Evolutionary conservation across 2,113 vertebrate species (phyloP), one percentile per base, ranked within the genome.

Genomic region (Rallus limicola): DNA sequence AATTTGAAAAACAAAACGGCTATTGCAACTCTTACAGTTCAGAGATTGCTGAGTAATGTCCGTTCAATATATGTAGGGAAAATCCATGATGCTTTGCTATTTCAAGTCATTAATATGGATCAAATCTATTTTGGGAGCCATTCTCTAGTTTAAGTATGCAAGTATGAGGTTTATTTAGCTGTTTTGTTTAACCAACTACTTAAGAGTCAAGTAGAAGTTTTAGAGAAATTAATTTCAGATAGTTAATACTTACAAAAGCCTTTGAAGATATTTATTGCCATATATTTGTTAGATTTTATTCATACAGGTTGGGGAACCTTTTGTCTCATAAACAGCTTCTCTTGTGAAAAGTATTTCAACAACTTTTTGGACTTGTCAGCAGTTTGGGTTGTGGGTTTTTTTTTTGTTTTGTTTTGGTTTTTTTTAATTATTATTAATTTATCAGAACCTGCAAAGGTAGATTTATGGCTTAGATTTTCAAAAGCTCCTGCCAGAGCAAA

Each of bases 201-300:
- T 91, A 84, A 50, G 72, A 91, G 72, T 91, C 79, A 78, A 79
- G 92, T 71, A 82, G 84, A 86, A 92, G 52, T 84, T 86, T 91
- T 90, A 94, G 74, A 79, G 62, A 93, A 95, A 96, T 95, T 94
- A 87, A 92, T 96, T 95, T 95, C 82, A 3, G 1, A 71, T 94
- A 82, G 44, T 77, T 95, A 94, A 63, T 91, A 67, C 11, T 77
- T 82, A 63, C 5, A 85, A 85, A 96, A 69, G 77, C 10, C 88
- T 94, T 96, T 96, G 86, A 96, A 94, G 78, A 52, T 82, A 95
- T 93, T 96, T 95, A 92, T 96, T 96, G 96, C 33, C 56, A 26
- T 90, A 9, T 88, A 78, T 84, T 90, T 91, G 34, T 64, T 92
- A 55, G 44, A 87, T 94, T 94, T 88, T 82, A 48, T 83, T 94